Base-by-base conservation (phyloP, 2,113 vertebrate species). In the Atlantisia rogersi region DNA sequence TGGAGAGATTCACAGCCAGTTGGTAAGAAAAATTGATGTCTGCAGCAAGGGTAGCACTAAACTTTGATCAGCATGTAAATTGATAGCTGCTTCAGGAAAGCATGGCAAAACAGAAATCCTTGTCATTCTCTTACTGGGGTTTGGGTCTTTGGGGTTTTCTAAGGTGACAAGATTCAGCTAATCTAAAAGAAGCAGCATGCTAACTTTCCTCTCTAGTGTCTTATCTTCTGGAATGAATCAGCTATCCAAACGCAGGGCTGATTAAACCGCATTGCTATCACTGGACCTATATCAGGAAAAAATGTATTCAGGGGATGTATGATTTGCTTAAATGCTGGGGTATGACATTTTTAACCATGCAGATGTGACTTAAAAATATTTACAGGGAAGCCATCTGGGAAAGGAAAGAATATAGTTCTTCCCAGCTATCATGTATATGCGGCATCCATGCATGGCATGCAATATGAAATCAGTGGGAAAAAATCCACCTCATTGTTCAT, bases 201-300 rank as follows among this genome's bases (percentile, higher is more conserved):
- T 94, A 58, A 78, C 84, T 94, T 70, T 60, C 44, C 15, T 90
- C 60, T 77, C 42, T 50, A 82, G 37, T 1, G 4, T 73, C 68
- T 90, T 80, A 92, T 90, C 79, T 90, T 56, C 64, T 62, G 56
- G 32, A 82, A 90, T 75, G 53, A 93, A 96, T 91, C 86, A 94
- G 48, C 58, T 86, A 68, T 35, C 76, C 42, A 90, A 84, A 92
- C 44, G 25, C 65, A 81, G 1, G 8, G 39, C 42, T 96, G 87
- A 92, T 95, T 95, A 95, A 79, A 80, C 40, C 59, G 63, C 37
- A 44, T 46, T 82, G 91, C 50, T 89, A 82, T 79, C 90, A 52
- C 28, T 63, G 75, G 59, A 67, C 71, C 71, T 81, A 48, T 86
- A 96, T 88, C 59, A 83, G 85, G 82, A 96, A 46, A 28, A 90